Evolutionary conservation across 2,113 vertebrate genomes (phyloP).

Genomic region (Tenebrosternarchus preto): DNA sequence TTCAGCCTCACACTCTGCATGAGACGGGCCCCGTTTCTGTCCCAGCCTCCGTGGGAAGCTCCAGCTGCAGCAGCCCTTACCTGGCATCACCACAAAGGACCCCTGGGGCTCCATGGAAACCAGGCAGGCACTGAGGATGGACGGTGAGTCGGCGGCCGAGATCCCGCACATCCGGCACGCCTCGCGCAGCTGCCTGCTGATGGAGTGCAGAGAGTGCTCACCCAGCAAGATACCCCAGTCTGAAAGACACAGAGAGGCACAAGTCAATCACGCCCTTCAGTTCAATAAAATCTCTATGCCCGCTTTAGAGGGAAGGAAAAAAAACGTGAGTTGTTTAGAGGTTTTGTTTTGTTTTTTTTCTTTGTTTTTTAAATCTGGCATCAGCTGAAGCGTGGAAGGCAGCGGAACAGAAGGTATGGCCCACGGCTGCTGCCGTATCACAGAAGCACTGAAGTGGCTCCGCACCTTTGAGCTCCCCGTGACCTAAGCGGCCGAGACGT

Average conservation of each 20-base stretch:
- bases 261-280: not conserved
- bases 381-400: too few relatives aligned
- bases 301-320: not conserved
- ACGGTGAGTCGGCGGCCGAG: constrained; percentile 89
- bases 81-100: constrained; percentile 96
- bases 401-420: not conserved
- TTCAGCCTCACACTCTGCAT: too few relatives aligned
- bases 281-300: not conserved
- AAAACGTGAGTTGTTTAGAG: not conserved
- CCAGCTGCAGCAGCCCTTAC: constrained; percentile 64
- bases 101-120: constrained; percentile 98
- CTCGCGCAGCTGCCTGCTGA: constrained; percentile 92
- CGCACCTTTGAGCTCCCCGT: constrained; percentile 93
- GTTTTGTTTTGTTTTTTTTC: not conserved
- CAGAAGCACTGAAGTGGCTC: constrained; percentile 9
- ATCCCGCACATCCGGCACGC: constrained; percentile 94
- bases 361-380: not conserved
- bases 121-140: constrained; percentile 95
- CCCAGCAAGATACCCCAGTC: constrained; percentile 97
- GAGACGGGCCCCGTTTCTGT: too few relatives aligned
- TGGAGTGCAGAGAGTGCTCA: constrained; percentile 92
- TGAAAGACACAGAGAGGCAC: constrained; percentile 52
- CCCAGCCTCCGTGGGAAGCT: not conserved
- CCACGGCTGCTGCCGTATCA: too few relatives aligned
- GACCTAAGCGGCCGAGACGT: constrained; percentile 90